These are phyloP conservation scores for Orthonevra nobilis DNA, from an alignment of 2,888 invertebrate species.

Conservation along the genomic window DNA sequence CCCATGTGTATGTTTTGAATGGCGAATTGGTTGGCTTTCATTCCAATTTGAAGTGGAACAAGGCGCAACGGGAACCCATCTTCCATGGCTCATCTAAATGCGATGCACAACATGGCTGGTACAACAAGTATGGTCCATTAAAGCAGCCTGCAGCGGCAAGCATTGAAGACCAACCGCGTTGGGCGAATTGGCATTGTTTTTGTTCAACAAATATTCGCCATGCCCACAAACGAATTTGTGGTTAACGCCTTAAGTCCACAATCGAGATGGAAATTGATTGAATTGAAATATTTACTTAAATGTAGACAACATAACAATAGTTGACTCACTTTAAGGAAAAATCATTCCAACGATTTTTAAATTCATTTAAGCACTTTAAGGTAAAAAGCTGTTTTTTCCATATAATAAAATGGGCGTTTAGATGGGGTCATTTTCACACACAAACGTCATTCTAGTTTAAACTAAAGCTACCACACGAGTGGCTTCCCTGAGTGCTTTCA, in stretches of 20 bases:
- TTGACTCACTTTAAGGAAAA: too few species aligned
- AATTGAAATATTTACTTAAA: too few species aligned
- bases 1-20: constrained; percentile 13
- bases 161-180: neutral
- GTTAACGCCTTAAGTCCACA: constrained; percentile 3
- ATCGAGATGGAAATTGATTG: too few species aligned
- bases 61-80: constrained; percentile 30
- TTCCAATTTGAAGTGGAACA: constrained; percentile 41
- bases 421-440: too few species aligned
- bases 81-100: constrained; percentile 14
- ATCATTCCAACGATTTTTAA: too few species aligned
- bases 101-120: constrained; percentile 63
- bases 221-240: constrained; percentile 1
- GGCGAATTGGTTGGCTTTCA: constrained; percentile 56
- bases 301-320: too few species aligned
- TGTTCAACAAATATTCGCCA: neutral
- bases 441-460: too few species aligned
- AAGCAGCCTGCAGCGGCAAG: constrained; percentile 9
- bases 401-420: too few species aligned
- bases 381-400: too few species aligned
- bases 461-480: too few species aligned
- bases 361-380: too few species aligned
- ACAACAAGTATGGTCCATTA: constrained; percentile 2
- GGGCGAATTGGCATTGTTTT: neutral
- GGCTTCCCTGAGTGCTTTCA: too few species aligned